Conservation (phyloP, 2,888 invertebrate genomes). For the Sinhomidia bicolor region DNA sequence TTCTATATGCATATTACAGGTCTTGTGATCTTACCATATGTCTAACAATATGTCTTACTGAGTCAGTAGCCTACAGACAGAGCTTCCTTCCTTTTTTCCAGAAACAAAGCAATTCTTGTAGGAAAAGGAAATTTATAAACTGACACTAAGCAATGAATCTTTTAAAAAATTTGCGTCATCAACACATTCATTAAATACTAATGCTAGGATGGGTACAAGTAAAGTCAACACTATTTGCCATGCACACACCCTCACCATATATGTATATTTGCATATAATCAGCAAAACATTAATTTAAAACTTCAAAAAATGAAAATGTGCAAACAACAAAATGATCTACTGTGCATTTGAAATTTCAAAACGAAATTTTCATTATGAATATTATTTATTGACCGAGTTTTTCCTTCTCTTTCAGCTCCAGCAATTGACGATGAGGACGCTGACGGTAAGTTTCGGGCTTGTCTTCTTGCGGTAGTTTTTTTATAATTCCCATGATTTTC, state of each 20-base stretch:
- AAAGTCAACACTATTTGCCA: not conserved
- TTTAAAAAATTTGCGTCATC: not conserved
- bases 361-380: not conserved
- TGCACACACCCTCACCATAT: not conserved
- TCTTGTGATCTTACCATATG: no score
- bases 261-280: not conserved
- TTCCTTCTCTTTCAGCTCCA: constrained; percentile 76
- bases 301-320: no score
- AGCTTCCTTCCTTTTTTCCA: constrained; percentile 63
- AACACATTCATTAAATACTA: not conserved
- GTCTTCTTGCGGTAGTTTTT: not conserved
- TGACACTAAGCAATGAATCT: not conserved
- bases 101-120: constrained; percentile 50
- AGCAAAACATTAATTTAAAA: not conserved
- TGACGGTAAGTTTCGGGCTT: constrained; percentile 76
- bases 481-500: not conserved
- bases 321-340: no score
- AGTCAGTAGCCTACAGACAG: not conserved
- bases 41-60: not conserved
- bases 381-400: not conserved
- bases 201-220: not conserved
- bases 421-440: constrained; percentile 79
- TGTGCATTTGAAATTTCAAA: no score
- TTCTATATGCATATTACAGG: no score
- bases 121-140: constrained; percentile 56